These are phyloP conservation scores for Xenus cinereus DNA, from an alignment of 2,113 vertebrate genomes.

Conservation along the genomic window DNA sequence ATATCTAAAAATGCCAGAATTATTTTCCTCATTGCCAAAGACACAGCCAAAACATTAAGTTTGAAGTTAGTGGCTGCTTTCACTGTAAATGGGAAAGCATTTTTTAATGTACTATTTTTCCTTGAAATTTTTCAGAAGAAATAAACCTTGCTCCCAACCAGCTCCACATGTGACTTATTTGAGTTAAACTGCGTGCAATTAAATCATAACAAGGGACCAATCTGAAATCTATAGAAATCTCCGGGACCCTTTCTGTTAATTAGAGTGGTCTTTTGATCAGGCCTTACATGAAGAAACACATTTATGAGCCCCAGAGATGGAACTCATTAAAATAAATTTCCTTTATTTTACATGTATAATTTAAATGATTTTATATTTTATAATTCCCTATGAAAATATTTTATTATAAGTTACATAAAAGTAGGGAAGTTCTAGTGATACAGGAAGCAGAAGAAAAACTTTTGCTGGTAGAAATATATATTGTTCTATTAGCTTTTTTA, in stretches of 20 bases:
- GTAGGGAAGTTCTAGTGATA: background rate
- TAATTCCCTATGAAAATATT: constrained; percentile 25
- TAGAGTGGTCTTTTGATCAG: background rate
- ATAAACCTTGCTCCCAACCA: background rate
- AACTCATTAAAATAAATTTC: constrained; percentile 14
- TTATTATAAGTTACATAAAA: background rate
- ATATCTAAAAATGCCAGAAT: background rate
- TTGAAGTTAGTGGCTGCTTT: background rate
- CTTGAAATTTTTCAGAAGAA: background rate
- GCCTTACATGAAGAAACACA: background rate
- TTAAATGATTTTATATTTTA: constrained; percentile 22
- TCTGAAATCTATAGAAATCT: constrained; percentile 25
- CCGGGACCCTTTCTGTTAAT: constrained; percentile 19
- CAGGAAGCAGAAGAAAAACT: background rate
- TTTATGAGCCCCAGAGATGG: constrained; percentile 28
- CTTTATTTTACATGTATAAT: constrained; percentile 8
- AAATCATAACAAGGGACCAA: constrained; percentile 28
- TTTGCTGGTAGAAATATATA: background rate
- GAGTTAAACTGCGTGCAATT: background rate
- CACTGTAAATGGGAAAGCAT: background rate
- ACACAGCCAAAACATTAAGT: background rate
- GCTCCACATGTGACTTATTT: constrained; percentile 16
- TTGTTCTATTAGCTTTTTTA: background rate
- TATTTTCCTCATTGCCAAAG: constrained; percentile 5
- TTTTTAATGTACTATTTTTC: background rate